Evolutionary conservation across 2,888 invertebrate species (phyloP), one percentile per base, ranked within the genome.

Genomic region (Lasioglossum oenotherae): DNA sequence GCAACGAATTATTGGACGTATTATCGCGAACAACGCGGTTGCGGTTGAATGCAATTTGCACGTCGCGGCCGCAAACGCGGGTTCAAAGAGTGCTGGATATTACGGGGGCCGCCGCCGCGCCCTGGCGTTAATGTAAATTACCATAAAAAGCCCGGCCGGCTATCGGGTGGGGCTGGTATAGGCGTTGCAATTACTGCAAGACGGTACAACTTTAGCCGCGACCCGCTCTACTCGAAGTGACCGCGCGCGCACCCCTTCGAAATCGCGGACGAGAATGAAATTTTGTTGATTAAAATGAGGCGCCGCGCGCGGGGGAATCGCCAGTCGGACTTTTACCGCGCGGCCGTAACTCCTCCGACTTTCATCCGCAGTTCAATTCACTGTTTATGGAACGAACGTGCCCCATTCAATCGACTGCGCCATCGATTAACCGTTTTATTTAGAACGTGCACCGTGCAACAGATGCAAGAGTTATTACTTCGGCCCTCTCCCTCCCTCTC

Each of bases 361-460:
- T 84, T 82, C 82, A 84, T 78, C 31, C 41, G 35, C 16, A 41
- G 14, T 38, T 46, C 72, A 35, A 73, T 75, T 75, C 80, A 23
- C 69, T 64, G 71, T 71, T 80, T 73, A 76, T 81, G 57, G 69
- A 72, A 44, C 80, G 64, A 14, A 74, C 80, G 60, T 35, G 74
- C 72, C 14, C 79, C 69, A 72, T 79, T 64, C 77, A 75, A 86
- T 82, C 81, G 84, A 80, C 69, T 31, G 86, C 74, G 41, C 67
- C 49, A 82, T 82, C 82, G 87, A 82, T 87, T 87, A 87, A 69
- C 72, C 77, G 80, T 85, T 86, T 82, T 80, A 74, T 86, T 80
- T 78, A 67, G 74, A 35, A 46, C 57, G 78, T n/a, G 41, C 75
- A 57, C 69, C 46, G 69, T 38, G 31, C 77, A 78, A 74, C 77